Evolutionary conservation across 2,113 vertebrate genomes (phyloP).

Genomic region (Dipodomys merriami): DNA sequence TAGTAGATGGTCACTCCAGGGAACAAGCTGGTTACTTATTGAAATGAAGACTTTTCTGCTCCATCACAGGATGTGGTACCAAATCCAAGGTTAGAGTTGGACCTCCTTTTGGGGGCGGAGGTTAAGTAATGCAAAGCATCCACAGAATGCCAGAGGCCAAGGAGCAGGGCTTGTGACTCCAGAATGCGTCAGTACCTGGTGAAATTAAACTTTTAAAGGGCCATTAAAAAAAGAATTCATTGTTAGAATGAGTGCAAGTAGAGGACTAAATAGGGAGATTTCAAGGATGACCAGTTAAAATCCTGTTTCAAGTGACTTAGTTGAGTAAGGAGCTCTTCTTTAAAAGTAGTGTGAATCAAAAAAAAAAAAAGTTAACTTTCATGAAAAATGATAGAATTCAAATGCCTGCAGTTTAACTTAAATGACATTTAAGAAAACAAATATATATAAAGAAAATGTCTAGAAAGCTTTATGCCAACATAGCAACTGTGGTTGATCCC

Average conservation of each 20-base stretch:
- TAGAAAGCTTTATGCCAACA: neutral
- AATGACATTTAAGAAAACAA: constrained; percentile 44
- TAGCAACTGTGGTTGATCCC: neutral
- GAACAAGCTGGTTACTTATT: constrained; percentile 71
- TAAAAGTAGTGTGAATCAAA: neutral
- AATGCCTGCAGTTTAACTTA: constrained; percentile 23
- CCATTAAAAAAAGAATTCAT: constrained; percentile 57
- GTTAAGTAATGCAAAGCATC: constrained; percentile 77
- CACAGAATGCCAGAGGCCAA: constrained; percentile 75
- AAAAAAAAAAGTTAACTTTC: neutral
- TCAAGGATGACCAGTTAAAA: constrained; percentile 51
- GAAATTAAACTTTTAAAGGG: constrained; percentile 69
- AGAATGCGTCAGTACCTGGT: constrained; percentile 67
- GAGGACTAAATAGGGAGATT: neutral
- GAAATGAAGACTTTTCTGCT: constrained; percentile 69
- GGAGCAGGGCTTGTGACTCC: constrained; percentile 73
- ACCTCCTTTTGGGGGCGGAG: constrained; percentile 63
- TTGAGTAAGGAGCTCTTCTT: neutral
- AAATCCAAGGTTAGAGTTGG: constrained; percentile 70
- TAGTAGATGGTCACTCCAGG: constrained; percentile 13
- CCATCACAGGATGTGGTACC: constrained; percentile 49
- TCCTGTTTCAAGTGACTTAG: neutral
- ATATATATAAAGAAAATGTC: neutral
- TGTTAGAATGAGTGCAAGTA: constrained; percentile 42
- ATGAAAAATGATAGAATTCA: constrained; percentile 47